A percentile compares a stretch with the other conserved stretches of the same genome.
These are phyloP conservation scores for Conomelus anceps DNA, from an alignment of 2,888 invertebrate species.

Conservation along the genomic window DNA sequence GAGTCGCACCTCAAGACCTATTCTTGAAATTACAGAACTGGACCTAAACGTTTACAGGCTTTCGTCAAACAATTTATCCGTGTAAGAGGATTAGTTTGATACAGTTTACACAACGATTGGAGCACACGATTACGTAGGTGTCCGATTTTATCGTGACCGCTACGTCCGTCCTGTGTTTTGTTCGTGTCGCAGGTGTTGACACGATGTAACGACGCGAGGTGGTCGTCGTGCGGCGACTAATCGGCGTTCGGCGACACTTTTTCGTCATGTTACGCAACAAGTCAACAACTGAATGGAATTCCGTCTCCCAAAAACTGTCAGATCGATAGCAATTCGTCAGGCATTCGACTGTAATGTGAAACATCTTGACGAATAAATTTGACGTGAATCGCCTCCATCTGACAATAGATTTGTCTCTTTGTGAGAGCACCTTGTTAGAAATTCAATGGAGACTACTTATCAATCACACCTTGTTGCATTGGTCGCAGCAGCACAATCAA, in stretches of 20 bases:
- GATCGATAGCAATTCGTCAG: background rate
- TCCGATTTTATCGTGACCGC: no score
- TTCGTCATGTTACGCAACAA: background rate
- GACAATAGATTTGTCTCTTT: background rate
- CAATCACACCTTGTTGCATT: background rate
- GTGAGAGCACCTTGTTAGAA: background rate
- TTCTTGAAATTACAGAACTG: background rate
- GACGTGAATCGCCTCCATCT: no score
- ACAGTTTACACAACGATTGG: background rate
- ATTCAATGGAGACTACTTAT: background rate
- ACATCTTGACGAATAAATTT: background rate
- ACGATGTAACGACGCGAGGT: background rate
- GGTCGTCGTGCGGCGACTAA: background rate
- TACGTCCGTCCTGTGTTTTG: background rate
- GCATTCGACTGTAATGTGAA: background rate
- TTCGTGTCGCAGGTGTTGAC: background rate
- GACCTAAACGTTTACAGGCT: background rate
- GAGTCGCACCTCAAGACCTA: background rate
- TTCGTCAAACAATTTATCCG: background rate
- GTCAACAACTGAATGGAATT: background rate
- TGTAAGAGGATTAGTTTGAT: background rate
- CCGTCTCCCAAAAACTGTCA: background rate
- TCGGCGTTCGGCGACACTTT: background rate
- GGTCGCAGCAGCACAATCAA: background rate
- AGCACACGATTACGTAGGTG: background rate